These are phyloP conservation scores for Adineta ricciae DNA, from an alignment of 2,888 invertebrate species.

Conservation along the genomic window DNA sequence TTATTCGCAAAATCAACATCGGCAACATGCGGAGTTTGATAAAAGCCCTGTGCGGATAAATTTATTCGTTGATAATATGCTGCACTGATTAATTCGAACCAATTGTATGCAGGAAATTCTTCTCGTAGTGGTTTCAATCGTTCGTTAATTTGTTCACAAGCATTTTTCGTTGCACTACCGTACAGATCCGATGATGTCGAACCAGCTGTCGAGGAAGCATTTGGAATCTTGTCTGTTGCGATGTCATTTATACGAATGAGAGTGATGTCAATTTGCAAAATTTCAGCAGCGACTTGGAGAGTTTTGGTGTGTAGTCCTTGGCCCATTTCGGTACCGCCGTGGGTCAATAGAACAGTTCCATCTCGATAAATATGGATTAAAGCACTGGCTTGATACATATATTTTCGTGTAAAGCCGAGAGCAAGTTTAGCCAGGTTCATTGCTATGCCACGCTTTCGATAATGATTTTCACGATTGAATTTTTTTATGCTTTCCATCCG, in stretches of 20 bases:
- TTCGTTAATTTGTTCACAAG: constrained; percentile 64
- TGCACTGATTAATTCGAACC: constrained; percentile 65
- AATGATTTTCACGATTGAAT: constrained; percentile 46
- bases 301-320: constrained; percentile 43
- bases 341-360: constrained; percentile 49
- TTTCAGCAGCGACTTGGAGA: constrained; percentile 43
- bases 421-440: constrained; percentile 40
- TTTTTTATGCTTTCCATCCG: constrained; percentile 39
- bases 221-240: constrained; percentile 43
- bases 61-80: constrained; percentile 28
- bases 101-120: constrained; percentile 62
- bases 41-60: constrained; percentile 25
- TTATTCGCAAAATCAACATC: constrained; percentile 64
- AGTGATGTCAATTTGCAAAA: constrained; percentile 35
- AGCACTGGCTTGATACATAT: constrained; percentile 53
- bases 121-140: constrained; percentile 63
- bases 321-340: constrained; percentile 44
- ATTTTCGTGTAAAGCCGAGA: constrained; percentile 37
- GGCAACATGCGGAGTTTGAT: background rate
- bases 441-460: constrained; percentile 42
- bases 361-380: constrained; percentile 42
- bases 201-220: constrained; percentile 45
- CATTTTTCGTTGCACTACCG: constrained; percentile 54
- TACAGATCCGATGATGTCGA: constrained; percentile 45
- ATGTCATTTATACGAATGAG: constrained; percentile 43